A percentile compares a stretch with the other conserved stretches of the same genome.
phyloP scores from a whole-genome alignment of 2,113 vertebrate species.

The Athene cunicularia region DNA sequence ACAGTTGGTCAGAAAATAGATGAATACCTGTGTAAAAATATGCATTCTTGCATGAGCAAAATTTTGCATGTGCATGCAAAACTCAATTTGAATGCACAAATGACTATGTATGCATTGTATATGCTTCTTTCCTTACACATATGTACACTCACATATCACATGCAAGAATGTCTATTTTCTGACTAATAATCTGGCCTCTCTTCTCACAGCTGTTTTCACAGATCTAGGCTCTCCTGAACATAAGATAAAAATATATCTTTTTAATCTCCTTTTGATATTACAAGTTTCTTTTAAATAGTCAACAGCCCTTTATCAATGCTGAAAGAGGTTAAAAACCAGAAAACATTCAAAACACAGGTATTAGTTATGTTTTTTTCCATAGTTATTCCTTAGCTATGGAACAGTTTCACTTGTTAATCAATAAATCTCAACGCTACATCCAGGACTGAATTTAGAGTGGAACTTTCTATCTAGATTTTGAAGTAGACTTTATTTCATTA shows the following conservation, averaged over 20 bases:
- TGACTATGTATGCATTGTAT: background rate
- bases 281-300: background rate
- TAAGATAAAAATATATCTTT: background rate
- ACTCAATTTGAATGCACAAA: constrained; percentile 17
- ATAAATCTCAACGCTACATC: background rate
- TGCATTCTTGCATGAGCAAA: constrained; percentile 27
- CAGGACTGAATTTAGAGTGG: background rate
- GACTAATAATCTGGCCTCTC: constrained; percentile 15
- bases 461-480: background rate
- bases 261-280: background rate
- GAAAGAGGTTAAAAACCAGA: background rate
- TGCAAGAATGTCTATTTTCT: constrained; percentile 61
- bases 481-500: background rate
- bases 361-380: background rate
- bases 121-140: background rate
- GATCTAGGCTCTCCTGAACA: background rate
- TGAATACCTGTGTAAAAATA: background rate
- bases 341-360: background rate
- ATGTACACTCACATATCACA: background rate
- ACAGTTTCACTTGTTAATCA: background rate
- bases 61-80: constrained; percentile 17
- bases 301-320: background rate
- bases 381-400: background rate
- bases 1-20: constrained; percentile 47
- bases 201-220: background rate